Evolutionary conservation across 2,113 vertebrate genomes (phyloP), one percentile per base, ranked within the genome.

Genomic region (Brachypteracias leptosomus): DNA sequence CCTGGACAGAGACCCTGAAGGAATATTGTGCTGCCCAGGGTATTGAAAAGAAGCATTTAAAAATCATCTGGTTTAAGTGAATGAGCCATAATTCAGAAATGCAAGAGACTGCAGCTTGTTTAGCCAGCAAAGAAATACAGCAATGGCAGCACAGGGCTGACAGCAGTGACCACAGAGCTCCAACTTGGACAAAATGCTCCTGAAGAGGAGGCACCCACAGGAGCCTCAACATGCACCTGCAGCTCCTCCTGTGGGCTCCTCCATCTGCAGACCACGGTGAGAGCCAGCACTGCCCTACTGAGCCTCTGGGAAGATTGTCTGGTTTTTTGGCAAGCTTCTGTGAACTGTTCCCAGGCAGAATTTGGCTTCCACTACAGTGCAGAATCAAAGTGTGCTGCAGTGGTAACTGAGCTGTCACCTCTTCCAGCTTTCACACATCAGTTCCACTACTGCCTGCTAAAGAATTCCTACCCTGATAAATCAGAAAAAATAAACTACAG

Each of bases 391-490:
- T 91, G 79, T 40, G 21, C 70, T 75, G 31, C 85, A 92, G 66
- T 35, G 73, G 89, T 85, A 94, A 91, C 80, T 92, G 16, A 95
- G 89, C 92, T 89, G 24, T 74, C 80, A 85, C 87, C 74, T 78
- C 70, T 95, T 95, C 94, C 91, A 94, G 84, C 49, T 95, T 85
- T 97, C 91, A 85, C 89, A 89, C 77, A 94, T 93, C 92, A 92
- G 59, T 66, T 89, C 36, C 89, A 88, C 87, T 89, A 75, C 61
- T 89, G 66, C 73, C 55, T 85, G 54, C 54, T 93, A 89, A 93
- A 57, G 85, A 90, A 93, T 88, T 94, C 82, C 85, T 79, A 25
- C 83, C 91, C 90, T 85, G 82, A 87, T 74, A 16, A 29, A 71
- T 55, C 66, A 82, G 44, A 49, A 79, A 40, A 95, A 94, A 96